These are phyloP conservation scores for Philopotamus ludificatus DNA, from an alignment of 1,140 invertebrate genomes.

Conservation along the genomic window DNA sequence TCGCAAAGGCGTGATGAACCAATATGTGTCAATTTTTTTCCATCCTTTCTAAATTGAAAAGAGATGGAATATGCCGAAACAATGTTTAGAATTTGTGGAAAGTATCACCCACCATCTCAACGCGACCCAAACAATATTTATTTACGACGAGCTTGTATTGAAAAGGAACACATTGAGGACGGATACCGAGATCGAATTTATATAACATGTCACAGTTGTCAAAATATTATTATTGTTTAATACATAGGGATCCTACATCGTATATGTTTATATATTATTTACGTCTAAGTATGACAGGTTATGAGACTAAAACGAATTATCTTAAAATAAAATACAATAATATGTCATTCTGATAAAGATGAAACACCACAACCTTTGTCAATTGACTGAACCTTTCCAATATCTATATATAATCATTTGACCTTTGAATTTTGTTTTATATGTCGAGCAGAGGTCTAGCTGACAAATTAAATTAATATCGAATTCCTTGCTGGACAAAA, in stretches of 20 bases:
- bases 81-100: neutral
- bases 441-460: neutral
- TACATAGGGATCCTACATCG: no score
- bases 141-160: no score
- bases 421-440: conserved; percentile 8
- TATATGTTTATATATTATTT: no score
- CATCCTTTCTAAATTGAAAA: neutral
- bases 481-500: conserved; percentile 9
- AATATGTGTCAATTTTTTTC: conserved; percentile 5
- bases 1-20: neutral
- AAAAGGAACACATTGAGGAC: no score
- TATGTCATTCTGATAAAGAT: conserved; percentile 22
- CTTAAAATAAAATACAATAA: conserved; percentile 5
- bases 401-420: neutral
- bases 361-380: conserved; percentile 20
- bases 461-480: conserved; percentile 22
- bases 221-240: no score
- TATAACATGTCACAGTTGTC: no score
- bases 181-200: no score
- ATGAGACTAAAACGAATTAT: no score
- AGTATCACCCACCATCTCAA: no score
- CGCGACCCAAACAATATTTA: no score
- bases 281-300: no score
- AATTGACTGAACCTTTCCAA: neutral
- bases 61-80: neutral